Percentiles rank a stretch among this genome's conserved stretches.
These are phyloP conservation scores for Agelas oroides DNA, from an alignment of 37 sponge, comb jelly and placozoan species.

Conservation along the genomic window DNA sequence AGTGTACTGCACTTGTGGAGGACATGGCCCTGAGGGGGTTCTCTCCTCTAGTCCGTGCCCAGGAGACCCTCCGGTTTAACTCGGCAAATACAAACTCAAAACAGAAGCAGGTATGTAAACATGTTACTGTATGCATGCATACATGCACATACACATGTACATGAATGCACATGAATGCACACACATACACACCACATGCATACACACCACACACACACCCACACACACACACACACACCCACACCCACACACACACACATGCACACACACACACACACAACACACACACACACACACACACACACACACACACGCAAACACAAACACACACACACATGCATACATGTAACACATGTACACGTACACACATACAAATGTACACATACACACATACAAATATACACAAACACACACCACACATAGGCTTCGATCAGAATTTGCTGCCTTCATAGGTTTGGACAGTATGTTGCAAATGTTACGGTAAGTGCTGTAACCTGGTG, in stretches of 20 bases:
- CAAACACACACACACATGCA: no score
- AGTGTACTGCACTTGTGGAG: constrained; percentile 49
- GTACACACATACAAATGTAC: neutral
- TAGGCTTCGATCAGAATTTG: constrained; percentile 65
- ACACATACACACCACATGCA: neutral
- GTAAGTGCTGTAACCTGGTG: constrained; percentile 27
- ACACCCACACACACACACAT: neutral
- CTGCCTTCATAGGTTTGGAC: constrained; percentile 79
- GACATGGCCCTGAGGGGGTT: constrained; percentile 72
- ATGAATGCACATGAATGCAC: neutral
- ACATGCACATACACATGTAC: no score
- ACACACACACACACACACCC: no score
- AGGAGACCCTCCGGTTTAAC: constrained; percentile 26
- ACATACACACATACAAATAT: no score
- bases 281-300: no score
- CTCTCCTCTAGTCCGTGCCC: constrained; percentile 64
- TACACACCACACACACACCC: neutral
- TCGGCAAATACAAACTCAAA: neutral
- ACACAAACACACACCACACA: neutral
- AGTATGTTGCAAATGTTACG: constrained; percentile 68
- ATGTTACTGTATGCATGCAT: constrained; percentile 5
- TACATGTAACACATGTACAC: no score
- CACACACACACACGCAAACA: no score
- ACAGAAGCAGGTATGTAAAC: constrained; percentile 10
- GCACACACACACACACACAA: no score